A percentile compares a stretch with the other conserved stretches of the same genome.
phyloP scores from a whole-genome alignment of 2,797 vertebrate genomes.

The Cynopterus sphinx region DNA sequence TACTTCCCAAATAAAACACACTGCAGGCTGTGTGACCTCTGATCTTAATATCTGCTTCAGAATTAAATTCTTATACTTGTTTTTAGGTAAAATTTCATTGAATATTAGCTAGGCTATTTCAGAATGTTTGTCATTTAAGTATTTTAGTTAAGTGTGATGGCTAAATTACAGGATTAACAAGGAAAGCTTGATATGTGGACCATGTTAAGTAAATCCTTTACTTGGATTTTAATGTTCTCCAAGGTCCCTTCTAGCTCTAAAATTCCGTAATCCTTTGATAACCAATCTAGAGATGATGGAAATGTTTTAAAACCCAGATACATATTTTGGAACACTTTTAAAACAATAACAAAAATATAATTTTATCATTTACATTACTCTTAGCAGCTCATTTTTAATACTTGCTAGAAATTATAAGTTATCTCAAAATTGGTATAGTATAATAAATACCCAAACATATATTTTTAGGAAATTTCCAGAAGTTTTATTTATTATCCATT shows the following conservation, averaged over 20 bases:
- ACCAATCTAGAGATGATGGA: background rate
- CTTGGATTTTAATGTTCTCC: slow-evolving; percentile 23
- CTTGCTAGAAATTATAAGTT: background rate
- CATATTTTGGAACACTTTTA: background rate
- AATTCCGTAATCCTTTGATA: background rate
- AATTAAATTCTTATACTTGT: slow-evolving; percentile 21
- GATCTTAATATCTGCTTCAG: slow-evolving; percentile 1
- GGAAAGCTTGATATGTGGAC: background rate
- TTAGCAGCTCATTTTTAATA: background rate
- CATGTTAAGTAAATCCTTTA: background rate
- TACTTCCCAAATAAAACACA: background rate
- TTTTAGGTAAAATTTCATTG: slow-evolving; percentile 33
- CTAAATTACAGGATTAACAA: background rate
- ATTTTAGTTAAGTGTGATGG: background rate
- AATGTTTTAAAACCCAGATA: background rate
- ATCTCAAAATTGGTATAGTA: background rate
- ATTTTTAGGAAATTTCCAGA: background rate
- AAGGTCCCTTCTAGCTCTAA: background rate
- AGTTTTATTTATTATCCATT: background rate
- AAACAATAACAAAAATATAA: background rate
- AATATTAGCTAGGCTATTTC: background rate
- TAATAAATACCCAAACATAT: background rate
- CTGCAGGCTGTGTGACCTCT: background rate
- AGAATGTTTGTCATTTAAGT: background rate
- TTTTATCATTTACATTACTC: background rate